Conservation (phyloP, 2,888 invertebrate species). For the Biston stratarius region DNA sequence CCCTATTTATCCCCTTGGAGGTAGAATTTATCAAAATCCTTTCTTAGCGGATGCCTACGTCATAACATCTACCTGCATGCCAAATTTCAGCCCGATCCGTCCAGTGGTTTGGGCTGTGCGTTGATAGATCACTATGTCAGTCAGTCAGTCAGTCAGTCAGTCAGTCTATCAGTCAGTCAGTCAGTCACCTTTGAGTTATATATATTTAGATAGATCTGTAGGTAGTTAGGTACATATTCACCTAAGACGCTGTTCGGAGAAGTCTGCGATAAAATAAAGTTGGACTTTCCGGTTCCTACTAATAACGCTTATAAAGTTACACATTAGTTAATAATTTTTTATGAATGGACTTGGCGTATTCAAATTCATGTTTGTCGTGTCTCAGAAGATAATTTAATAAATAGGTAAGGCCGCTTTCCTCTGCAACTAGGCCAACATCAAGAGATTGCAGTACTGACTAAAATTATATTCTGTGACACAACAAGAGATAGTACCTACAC, state of each 20-base stretch:
- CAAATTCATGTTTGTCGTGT: conserved; percentile 54
- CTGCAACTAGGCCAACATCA: conserved; percentile 72
- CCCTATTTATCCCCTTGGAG: too few species aligned
- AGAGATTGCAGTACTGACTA: conserved; percentile 39
- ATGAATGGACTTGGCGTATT: conserved; percentile 35
- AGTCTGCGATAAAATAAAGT: background rate
- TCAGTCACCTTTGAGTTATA: too few species aligned
- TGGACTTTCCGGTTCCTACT: background rate
- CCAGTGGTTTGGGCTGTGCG: too few species aligned
- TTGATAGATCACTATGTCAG: too few species aligned
- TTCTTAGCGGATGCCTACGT: too few species aligned
- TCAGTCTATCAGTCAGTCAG: too few species aligned
- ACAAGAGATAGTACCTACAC: conserved; percentile 50
- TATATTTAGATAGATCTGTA: too few species aligned
- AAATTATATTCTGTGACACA: conserved; percentile 32
- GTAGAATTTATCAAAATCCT: too few species aligned
- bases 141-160: too few species aligned
- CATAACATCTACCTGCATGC: too few species aligned
- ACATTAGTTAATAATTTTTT: conserved; percentile 15
- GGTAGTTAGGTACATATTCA: too few species aligned
- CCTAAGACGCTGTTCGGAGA: background rate
- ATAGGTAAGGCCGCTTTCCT: conserved; percentile 71
- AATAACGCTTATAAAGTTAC: conserved; percentile 4
- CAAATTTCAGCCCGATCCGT: too few species aligned
- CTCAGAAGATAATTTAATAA: conserved; percentile 61